Base-by-base conservation (phyloP, 1,140 invertebrate species). In the Papilio helenus region DNA sequence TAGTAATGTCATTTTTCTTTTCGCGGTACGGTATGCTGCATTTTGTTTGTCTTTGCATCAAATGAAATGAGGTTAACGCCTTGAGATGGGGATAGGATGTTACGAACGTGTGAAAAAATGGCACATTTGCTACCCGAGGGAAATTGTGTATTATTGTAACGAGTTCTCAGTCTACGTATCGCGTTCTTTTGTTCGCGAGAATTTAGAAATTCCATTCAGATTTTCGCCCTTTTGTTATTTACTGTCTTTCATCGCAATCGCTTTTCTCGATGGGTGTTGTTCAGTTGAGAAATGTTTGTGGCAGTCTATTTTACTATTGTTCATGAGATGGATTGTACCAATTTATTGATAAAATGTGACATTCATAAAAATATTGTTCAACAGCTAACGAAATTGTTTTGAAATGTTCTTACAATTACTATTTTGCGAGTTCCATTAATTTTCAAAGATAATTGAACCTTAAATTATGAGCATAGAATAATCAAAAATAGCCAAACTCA, bases 101-200 rank as follows among this genome's bases (percentile, higher is more conserved):
- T 23, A 26, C n/a, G 20, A 49, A 73, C 20, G 20, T 42, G 80
- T 58, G 85, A 85, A 85, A 89, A 82, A 79, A 79, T 79, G 55
- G 26, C 23, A 58, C 79, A 76, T 82, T 79, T 46, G 26, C 12
- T 79, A 84, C 79, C 83, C 16, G 9, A 49, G 88, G 86, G 88
- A 89, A 89, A 89, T 89, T 83, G 85, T 84, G 79, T 82, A 77
- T 68, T 74, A 83, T 82, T 84, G 82, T 84, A 82, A 84, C 80
- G 80, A 82, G 78, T 79, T 78, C 76, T 44, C 72, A 49, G 20
- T 51, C 51, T 82, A 20, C 44, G 42, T 72, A 39, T 58, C 71
- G 51, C 26, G 58, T 58, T 76, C 79, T 81, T 82, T 85, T 81
- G 82, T 83, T 82, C 58, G 29, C 71, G 26, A 73, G 80, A 81